phyloP scores from a whole-genome alignment of 1,140 invertebrate species.

The silkworm (Bombyx mori) region ASM3026992v2 NC_085109.1:844501-845000 shows the following conservation, averaged over 20 bases:
- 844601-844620: conserved; percentile 52
- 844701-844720: conserved; percentile 67
- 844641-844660: conserved; percentile 61
- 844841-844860: conserved; percentile 53
- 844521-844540: conserved; percentile 52
- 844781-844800: conserved; percentile 30
- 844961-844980: conserved; percentile 42
- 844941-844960: conserved; percentile 68
- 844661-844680: conserved; percentile 46
- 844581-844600: conserved; percentile 64
- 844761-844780: conserved; percentile 62
- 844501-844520: conserved; percentile 46
- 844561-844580: conserved; percentile 42
- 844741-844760: conserved; percentile 47
- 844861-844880: conserved; percentile 67
- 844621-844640: conserved; percentile 63
- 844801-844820: conserved; percentile 58
- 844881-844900: conserved; percentile 69
- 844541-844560: conserved; percentile 50
- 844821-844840: conserved; percentile 57
- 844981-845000: too few relatives aligned
- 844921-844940: conserved; percentile 43
- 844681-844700: conserved; percentile 69
- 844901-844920: conserved; percentile 66
- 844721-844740: conserved; percentile 43